Conservation (phyloP, 2,113 vertebrate species). For the Archilochus colubris region DNA sequence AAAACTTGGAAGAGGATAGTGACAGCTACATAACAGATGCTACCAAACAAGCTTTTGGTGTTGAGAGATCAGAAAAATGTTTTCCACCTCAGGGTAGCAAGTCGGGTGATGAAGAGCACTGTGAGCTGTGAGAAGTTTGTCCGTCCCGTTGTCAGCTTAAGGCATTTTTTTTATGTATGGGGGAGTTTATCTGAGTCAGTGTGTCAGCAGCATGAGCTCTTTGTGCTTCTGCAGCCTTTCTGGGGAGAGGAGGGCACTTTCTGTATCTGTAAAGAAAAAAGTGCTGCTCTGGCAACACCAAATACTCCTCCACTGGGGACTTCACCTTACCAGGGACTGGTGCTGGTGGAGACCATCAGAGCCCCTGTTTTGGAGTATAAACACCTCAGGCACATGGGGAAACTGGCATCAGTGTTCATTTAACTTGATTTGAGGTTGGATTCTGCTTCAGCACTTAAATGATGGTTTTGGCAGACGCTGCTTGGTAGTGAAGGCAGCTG, state of each 20-base stretch:
- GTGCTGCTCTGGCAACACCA: not conserved
- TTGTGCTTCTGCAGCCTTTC: not conserved
- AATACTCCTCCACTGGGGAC: not conserved
- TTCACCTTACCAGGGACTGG: rapidly evolving
- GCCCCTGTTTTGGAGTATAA: not conserved
- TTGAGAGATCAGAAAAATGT: not conserved
- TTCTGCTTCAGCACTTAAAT: not conserved
- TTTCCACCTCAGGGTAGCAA: not conserved
- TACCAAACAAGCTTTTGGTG: constrained; percentile 3
- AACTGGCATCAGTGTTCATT: not conserved
- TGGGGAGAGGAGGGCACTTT: not conserved
- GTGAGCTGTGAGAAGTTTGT: not conserved
- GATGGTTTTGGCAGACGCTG: not conserved
- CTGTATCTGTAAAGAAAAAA: not conserved
- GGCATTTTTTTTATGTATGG: not conserved
- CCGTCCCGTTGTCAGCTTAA: not conserved
- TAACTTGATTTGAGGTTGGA: not conserved
- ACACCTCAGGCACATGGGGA: not conserved
- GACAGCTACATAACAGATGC: not conserved
- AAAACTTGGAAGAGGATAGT: constrained; percentile 15
- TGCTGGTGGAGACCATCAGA: rapidly evolving
- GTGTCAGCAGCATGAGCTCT: not conserved
- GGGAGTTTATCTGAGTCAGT: not conserved
- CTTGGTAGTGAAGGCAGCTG: rapidly evolving
- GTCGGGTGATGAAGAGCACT: not conserved